Conservation (phyloP, 2,797 vertebrate genomes). For the Bryconaethiops microstoma region DNA sequence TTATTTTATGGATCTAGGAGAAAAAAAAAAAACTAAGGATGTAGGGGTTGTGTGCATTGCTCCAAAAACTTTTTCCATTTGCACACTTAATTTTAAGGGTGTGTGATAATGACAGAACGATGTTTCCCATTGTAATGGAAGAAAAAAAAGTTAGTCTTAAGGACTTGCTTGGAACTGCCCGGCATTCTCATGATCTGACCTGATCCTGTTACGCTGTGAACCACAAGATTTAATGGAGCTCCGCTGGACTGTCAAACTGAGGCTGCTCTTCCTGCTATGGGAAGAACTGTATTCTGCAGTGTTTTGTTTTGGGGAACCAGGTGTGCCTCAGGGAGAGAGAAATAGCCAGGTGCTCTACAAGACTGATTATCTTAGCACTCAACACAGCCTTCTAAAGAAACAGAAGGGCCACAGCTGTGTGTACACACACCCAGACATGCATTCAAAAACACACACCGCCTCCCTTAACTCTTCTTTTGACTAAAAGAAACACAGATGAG, state of each 20-base stretch:
- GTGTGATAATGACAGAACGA: too few species aligned
- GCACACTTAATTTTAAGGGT: too few species aligned
- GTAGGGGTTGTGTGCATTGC: too few species aligned
- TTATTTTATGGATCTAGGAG: background rate
- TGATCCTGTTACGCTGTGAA: constrained; percentile 53
- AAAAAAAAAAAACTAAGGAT: too few species aligned
- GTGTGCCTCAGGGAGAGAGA: constrained; percentile 57
- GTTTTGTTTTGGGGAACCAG: constrained; percentile 62
- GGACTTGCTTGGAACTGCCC: background rate
- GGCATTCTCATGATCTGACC: background rate
- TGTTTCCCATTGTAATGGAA: too few species aligned
- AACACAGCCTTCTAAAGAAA: constrained; percentile 63
- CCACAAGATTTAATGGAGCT: constrained; percentile 63
- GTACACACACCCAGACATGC: constrained; percentile 47
- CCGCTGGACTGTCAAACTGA: constrained; percentile 60
- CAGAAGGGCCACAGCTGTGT: constrained; percentile 54
- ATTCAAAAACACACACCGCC: constrained; percentile 31
- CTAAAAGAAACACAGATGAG: background rate
- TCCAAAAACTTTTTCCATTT: too few species aligned
- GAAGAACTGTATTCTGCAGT: constrained; percentile 64
- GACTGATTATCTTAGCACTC: constrained; percentile 57
- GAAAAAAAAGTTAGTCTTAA: too few species aligned
- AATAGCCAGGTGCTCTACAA: constrained; percentile 59
- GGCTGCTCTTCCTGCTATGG: constrained; percentile 55
- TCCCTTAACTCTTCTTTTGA: background rate